phyloP scores from a whole-genome alignment of 2,888 invertebrate species.

The Serripes groenlandicus region DNA sequence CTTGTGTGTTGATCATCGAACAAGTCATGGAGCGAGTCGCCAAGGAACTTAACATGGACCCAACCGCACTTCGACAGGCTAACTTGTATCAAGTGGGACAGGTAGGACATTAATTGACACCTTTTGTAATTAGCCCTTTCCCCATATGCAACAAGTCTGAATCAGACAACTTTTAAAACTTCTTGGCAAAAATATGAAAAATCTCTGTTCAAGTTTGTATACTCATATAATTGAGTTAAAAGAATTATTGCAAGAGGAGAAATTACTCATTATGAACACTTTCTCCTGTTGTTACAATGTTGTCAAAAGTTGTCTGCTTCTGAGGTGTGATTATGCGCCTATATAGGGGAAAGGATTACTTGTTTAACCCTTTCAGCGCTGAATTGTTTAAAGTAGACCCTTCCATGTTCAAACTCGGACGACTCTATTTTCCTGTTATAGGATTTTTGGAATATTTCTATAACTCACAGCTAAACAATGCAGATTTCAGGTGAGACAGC shows the following conservation, averaged over 20 bases:
- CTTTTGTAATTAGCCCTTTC: not conserved
- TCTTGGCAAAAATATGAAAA: not conserved
- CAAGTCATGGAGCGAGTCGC: conserved; percentile 87
- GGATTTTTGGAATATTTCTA: too few relatives aligned
- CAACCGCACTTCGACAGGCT: conserved; percentile 79
- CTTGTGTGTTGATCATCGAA: conserved; percentile 86
- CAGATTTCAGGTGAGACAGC: too few relatives aligned
- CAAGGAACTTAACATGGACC: conserved; percentile 82
- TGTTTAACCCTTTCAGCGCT: too few relatives aligned
- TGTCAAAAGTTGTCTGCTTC: not conserved
- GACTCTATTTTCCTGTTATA: too few relatives aligned
- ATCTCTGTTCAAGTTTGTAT: not conserved
- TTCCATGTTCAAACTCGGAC: too few relatives aligned
- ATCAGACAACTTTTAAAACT: not conserved
- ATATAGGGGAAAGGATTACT: not conserved
- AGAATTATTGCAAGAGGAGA: not conserved
- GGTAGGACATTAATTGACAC: conserved; percentile 49
- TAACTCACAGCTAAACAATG: too few relatives aligned
- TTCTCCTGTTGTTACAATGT: not conserved
- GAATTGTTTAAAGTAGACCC: too few relatives aligned
- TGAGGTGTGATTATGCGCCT: too few relatives aligned
- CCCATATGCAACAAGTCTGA: not conserved
- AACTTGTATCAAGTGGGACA: conserved; percentile 83
- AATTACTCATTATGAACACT: not conserved
- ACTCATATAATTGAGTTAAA: not conserved